phyloP scores from a whole-genome alignment of 2,888 invertebrate species.

The Phengaris arion region DNA sequence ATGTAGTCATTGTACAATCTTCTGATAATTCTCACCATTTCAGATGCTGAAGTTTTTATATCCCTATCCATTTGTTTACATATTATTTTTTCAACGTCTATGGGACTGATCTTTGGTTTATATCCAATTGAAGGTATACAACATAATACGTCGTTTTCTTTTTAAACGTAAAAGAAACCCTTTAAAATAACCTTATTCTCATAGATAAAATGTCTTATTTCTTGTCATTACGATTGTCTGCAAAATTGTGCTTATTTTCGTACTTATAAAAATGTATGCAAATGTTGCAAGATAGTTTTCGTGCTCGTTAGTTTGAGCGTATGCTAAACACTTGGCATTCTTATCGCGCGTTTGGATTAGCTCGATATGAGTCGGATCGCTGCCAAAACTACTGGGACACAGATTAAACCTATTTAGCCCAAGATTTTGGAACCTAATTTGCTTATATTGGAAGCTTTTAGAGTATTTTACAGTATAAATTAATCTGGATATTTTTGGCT shows the following conservation, averaged over 20 bases:
- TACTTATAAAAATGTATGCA: slow-evolving; percentile 20
- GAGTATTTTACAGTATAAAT: neutral
- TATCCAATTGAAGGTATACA: too few species aligned
- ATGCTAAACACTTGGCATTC: slow-evolving; percentile 31
- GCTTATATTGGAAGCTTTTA: slow-evolving; percentile 26
- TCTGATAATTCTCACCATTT: too few species aligned
- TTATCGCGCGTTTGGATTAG: slow-evolving; percentile 31
- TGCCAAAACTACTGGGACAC: slow-evolving; percentile 34
- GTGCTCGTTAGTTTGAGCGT: slow-evolving; percentile 24
- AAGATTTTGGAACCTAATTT: slow-evolving; percentile 27
- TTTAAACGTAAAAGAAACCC: neutral
- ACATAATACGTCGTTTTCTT: too few species aligned
- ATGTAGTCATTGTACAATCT: too few species aligned
- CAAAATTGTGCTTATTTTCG: slow-evolving; percentile 13
- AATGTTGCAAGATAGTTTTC: slow-evolving; percentile 25
- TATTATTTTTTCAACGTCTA: too few species aligned
- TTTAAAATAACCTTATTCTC: neutral
- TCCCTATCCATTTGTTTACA: too few species aligned
- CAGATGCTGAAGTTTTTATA: too few species aligned
- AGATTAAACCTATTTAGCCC: slow-evolving; percentile 19
- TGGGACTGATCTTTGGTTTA: too few species aligned
- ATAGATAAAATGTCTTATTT: neutral
- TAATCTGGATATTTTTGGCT: neutral
- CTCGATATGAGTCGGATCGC: slow-evolving; percentile 32
- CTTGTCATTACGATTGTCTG: neutral